phyloP scores from a whole-genome alignment of 2,888 invertebrate genomes.

The Caenorhabditis japonica region DNA sequence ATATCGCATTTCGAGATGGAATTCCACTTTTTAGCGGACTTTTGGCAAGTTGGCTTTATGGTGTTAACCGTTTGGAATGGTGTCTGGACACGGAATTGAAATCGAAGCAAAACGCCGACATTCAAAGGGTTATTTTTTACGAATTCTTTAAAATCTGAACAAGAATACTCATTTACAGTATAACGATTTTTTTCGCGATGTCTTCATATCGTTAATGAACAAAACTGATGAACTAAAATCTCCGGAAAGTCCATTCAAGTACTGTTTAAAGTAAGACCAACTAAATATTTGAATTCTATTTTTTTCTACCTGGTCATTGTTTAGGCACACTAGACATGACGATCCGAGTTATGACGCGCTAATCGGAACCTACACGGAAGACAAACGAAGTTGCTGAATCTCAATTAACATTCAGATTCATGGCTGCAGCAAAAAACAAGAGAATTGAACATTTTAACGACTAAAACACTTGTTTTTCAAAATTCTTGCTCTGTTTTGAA shows the following conservation, averaged over 20 bases:
- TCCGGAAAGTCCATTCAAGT: constrained; percentile 25
- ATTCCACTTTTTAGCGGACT: constrained; percentile 37
- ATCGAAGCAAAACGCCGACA: not conserved
- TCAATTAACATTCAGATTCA: too few relatives aligned
- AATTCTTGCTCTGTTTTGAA: too few relatives aligned
- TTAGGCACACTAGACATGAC: constrained; percentile 3
- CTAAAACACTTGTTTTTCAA: too few relatives aligned
- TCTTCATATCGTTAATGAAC: constrained; percentile 7
- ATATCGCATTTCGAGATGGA: constrained; percentile 33
- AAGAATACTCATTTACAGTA: too few relatives aligned
- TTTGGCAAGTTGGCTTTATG: constrained; percentile 34
- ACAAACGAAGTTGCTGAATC: constrained; percentile 15
- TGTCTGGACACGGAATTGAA: constrained; percentile 18
- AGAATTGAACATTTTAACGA: too few relatives aligned
- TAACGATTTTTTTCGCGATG: constrained; percentile 13
- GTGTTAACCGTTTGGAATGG: constrained; percentile 8
- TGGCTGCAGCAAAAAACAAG: too few relatives aligned
- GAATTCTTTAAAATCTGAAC: too few relatives aligned
- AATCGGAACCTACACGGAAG: constrained; percentile 14
- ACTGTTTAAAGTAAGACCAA: constrained; percentile 25
- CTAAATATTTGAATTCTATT: too few relatives aligned
- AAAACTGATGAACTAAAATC: not conserved
- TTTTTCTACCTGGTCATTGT: too few relatives aligned
- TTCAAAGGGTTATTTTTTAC: constrained; percentile 1
- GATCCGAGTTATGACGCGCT: constrained; percentile 15